Base-by-base conservation (phyloP, 2,797 vertebrate species). In the Fratercula arctica region DNA sequence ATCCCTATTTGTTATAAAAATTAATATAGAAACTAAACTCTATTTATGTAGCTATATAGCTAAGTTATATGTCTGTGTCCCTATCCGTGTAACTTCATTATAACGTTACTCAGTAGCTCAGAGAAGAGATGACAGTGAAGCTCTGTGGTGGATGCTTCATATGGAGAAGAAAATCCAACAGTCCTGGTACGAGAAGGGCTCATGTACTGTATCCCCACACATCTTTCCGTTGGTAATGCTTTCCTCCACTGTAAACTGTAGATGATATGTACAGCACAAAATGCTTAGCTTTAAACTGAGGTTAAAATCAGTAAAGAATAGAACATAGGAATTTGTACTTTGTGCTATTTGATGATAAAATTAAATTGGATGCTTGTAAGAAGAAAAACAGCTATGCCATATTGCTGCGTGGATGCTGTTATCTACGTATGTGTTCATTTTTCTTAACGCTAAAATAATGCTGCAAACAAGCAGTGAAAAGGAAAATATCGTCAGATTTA, bases 1-100 rank as follows among this genome's bases (percentile, higher is more conserved):
- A 76, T 79, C 56, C 60, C 73, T 94, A 72, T 96, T 95, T 95
- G 79, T 93, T 90, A 87, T 59, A 74, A 89, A 94, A 93, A 95
- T 74, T 93, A 94, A 92, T 87, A 85, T 16, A 90, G 48, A 93
- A 80, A 91, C 79, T 89, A 92, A 96, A 94, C 53, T 80, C 73
- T 66, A 37, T 94, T 95, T 94, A 16, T 74, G 67, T 93, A 87
- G 74, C 93, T 93, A 26, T 96, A 88, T 86, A 73, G 54, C 89
- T 67, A 86, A 87, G 77, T 53, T 79, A 31, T 82, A 53, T 61
- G n/a, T 45, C 54, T 90, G 56, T 90, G 59, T 87, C 43, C 56
- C n/a, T 64, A 10, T 74, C 51, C 87, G 48, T 72, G 60, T 87
- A 91, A 87, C 75, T 94, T 95, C 60, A 80, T 89, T 92, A 72